Evolutionary conservation across 2,113 vertebrate genomes (phyloP).

Genomic region (Athene cunicularia): DNA sequence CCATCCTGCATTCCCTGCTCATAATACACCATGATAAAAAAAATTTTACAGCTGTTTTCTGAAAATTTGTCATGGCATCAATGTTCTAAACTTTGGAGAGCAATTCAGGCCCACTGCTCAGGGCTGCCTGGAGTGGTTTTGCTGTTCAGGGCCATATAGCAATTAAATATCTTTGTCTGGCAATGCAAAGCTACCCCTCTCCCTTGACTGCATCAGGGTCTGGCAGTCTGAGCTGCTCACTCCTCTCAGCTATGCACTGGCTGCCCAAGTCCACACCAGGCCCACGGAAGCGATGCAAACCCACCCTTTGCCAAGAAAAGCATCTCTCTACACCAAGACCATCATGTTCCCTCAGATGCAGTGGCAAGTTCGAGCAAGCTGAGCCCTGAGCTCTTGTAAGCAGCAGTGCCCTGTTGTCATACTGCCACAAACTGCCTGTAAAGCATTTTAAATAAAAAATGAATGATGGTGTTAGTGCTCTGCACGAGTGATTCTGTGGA

Average conservation of each 20-base stretch:
- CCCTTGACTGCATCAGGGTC: background rate
- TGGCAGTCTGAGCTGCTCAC: background rate
- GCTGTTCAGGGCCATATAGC: background rate
- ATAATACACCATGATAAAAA: background rate
- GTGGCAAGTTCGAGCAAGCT: background rate
- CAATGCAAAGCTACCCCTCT: background rate
- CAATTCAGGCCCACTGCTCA: background rate
- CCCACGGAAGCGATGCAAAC: background rate
- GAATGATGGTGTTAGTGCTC: background rate
- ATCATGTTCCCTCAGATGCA: rapidly evolving
- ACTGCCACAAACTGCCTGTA: background rate
- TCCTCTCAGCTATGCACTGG: background rate
- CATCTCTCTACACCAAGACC: background rate
- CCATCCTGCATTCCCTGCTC: background rate
- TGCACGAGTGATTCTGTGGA: background rate
- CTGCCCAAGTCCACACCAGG: background rate
- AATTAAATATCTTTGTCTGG: background rate
- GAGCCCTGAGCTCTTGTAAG: background rate
- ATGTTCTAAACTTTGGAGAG: background rate
- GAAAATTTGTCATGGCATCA: background rate
- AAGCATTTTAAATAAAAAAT: slow-evolving; percentile 51
- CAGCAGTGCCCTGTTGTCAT: background rate
- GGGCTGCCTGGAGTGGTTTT: background rate
- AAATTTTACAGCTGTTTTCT: background rate
- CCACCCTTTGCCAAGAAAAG: background rate